Evolutionary conservation across 2,797 vertebrate species (phyloP).

Genomic region (Argentina silus): DNA sequence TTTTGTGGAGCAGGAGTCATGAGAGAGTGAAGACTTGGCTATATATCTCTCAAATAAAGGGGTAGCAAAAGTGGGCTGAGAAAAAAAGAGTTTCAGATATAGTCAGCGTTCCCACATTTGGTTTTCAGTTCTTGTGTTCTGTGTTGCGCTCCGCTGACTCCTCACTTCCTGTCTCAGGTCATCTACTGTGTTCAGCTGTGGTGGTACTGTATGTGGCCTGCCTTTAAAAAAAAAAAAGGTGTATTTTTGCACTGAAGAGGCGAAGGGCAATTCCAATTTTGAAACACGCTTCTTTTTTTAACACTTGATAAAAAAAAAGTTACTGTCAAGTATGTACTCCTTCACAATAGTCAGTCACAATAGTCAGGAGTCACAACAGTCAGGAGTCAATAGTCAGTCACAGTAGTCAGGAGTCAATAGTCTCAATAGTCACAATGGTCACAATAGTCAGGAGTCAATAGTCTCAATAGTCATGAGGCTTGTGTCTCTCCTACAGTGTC

Average conservation of each 20-base stretch:
- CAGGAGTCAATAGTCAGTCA: too few species aligned
- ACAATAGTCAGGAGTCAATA: too few species aligned
- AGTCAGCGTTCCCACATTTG: background rate
- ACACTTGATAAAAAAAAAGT: too few species aligned
- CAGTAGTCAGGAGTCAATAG: too few species aligned
- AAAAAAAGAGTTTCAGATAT: background rate
- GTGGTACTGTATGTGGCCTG: background rate
- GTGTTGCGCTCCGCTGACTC: background rate
- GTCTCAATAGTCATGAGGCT: too few species aligned
- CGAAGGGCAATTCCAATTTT: background rate
- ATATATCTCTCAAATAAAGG: too few species aligned
- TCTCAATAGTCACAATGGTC: too few species aligned
- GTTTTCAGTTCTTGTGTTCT: background rate
- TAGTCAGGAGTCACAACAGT: too few species aligned
- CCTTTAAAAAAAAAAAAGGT: background rate
- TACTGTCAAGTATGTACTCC: too few species aligned
- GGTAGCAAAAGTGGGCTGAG: background rate
- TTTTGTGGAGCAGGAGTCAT: too few species aligned
- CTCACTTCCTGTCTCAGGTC: constrained; percentile 11
- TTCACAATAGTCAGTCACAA: background rate
- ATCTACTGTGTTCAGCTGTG: background rate
- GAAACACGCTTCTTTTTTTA: background rate
- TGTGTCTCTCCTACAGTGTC: too few species aligned
- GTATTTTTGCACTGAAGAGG: background rate
- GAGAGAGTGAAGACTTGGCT: too few species aligned